Evolutionary conservation across 2,888 invertebrate genomes (phyloP).

Genomic region (Caenorhabditis sp.): DNA sequence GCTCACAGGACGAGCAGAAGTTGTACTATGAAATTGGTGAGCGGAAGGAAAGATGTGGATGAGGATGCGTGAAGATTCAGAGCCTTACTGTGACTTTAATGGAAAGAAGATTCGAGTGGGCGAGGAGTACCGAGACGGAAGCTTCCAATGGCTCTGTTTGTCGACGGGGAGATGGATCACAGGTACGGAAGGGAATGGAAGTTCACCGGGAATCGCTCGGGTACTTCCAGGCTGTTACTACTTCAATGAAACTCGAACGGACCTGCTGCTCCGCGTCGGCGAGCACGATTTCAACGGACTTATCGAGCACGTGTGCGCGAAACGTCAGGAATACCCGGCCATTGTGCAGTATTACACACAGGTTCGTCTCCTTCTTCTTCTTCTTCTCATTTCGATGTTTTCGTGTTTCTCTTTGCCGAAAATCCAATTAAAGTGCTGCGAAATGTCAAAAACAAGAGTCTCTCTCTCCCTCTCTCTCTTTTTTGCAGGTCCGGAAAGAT

Average conservation of each 20-base stretch:
- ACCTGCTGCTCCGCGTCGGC: conserved; percentile 71
- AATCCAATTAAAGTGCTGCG: conserved; percentile 47
- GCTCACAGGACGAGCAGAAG: conserved; percentile 36
- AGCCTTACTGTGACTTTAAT: conserved; percentile 71
- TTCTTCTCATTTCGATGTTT: conserved; percentile 2
- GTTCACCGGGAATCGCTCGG: too few relatives aligned
- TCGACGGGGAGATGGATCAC: conserved; percentile 76
- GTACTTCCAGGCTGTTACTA: conserved; percentile 77
- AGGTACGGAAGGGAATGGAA: too few relatives aligned
- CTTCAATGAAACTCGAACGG: conserved; percentile 74
- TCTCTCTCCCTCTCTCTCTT: too few relatives aligned
- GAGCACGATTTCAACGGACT: conserved; percentile 73
- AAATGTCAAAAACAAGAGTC: conserved; percentile 30
- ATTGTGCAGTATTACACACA: conserved; percentile 76
- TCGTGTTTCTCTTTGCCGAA: not conserved
- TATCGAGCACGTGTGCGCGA: conserved; percentile 74
- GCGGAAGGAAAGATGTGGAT: not conserved
- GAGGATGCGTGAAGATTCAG: conserved; percentile 53
- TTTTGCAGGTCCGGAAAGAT: conserved; percentile 73
- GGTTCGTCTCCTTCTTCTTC: conserved; percentile 12
- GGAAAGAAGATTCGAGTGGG: conserved; percentile 66
- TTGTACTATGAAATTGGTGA: conserved; percentile 74
- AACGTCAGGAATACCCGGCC: conserved; percentile 75
- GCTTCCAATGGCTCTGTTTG: conserved; percentile 76
- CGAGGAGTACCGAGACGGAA: conserved; percentile 70